Percentiles rank a stretch among this genome's conserved stretches.
These are phyloP conservation scores for Paralichthys olivaceus DNA, from an alignment of 2,113 vertebrate species.

Conservation along the genomic window DNA sequence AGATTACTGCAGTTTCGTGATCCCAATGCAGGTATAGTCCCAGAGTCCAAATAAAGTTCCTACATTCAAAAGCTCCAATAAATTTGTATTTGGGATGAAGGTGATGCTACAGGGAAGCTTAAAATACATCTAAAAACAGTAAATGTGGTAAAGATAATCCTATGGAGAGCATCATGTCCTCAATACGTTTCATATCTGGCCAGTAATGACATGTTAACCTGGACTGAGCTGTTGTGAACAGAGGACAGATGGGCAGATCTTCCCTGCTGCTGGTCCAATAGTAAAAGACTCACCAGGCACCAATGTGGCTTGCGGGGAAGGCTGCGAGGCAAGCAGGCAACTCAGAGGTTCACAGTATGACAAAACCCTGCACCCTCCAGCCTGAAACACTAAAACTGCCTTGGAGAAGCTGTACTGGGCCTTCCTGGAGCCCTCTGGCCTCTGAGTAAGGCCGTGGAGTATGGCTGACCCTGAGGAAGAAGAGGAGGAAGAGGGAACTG, in stretches of 20 bases:
- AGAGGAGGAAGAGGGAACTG: conserved; percentile 51
- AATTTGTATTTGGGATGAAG: too few relatives aligned
- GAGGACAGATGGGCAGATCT: too few relatives aligned
- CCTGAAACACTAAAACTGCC: conserved; percentile 87
- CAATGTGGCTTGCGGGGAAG: conserved; percentile 89
- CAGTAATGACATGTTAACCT: too few relatives aligned
- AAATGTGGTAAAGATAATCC: too few relatives aligned
- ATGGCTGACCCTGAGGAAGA: conserved; percentile 4
- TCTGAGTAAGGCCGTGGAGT: conserved; percentile 69
- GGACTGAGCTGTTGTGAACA: too few relatives aligned
- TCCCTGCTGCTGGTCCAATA: background rate
- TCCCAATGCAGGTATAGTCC: too few relatives aligned
- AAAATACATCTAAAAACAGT: too few relatives aligned
- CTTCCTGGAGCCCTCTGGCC: conserved; percentile 69
- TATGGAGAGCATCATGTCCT: too few relatives aligned
- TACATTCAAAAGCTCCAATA: too few relatives aligned
- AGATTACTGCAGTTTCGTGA: background rate
- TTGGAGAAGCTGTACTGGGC: conserved; percentile 89
- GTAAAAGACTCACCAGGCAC: conserved; percentile 87
- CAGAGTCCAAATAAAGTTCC: too few relatives aligned
- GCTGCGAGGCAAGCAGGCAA: conserved; percentile 93
- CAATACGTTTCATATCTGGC: too few relatives aligned
- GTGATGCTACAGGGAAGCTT: too few relatives aligned
- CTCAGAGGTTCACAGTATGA: conserved; percentile 87
- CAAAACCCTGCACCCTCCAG: conserved; percentile 90